Percentiles rank a stretch among this genome's conserved stretches.
Evolutionary conservation across 2,797 vertebrate genomes (phyloP).

Genomic region (Takifugu rubripes): DNA sequence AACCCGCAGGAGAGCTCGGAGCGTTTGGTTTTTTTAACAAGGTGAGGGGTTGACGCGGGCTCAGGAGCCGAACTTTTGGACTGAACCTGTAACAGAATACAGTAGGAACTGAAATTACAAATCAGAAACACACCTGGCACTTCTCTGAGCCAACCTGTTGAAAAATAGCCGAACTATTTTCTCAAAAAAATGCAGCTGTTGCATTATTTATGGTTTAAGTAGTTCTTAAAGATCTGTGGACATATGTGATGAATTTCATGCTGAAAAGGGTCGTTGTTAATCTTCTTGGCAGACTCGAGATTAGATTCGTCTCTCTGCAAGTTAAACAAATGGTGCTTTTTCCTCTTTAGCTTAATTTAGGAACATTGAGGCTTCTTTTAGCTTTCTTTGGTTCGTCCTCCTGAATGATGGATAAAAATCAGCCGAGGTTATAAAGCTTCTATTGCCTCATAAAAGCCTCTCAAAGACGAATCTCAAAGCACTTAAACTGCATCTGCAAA

Average conservation of each 20-base stretch:
- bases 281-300: constrained; percentile 4
- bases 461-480: constrained; percentile 13
- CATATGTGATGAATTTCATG: too few relatives aligned
- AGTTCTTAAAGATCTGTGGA: too few relatives aligned
- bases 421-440: constrained; percentile 4
- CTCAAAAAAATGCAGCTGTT: constrained; percentile 6
- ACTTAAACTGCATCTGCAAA: constrained; percentile 13
- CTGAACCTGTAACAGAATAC: constrained; percentile 51
- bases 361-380: background rate
- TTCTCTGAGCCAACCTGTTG: constrained; percentile 3
- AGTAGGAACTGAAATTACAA: constrained; percentile 38
- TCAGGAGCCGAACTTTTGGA: constrained; percentile 30
- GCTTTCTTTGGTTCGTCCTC: background rate
- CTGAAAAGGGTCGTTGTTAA: constrained; percentile 1
- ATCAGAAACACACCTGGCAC: constrained; percentile 46
- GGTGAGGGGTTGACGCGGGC: constrained; percentile 54
- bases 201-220: constrained; percentile 11
- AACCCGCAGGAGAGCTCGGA: constrained; percentile 25
- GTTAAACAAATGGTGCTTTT: background rate
- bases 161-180: constrained; percentile 15
- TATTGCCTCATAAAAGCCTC: constrained; percentile 21
- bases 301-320: background rate
- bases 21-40: constrained; percentile 32
- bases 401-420: background rate
- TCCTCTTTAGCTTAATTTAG: background rate